These are phyloP conservation scores for Chaenocephalus aceratus DNA, from an alignment of 2,113 vertebrate species.

Conservation along the genomic window DNA sequence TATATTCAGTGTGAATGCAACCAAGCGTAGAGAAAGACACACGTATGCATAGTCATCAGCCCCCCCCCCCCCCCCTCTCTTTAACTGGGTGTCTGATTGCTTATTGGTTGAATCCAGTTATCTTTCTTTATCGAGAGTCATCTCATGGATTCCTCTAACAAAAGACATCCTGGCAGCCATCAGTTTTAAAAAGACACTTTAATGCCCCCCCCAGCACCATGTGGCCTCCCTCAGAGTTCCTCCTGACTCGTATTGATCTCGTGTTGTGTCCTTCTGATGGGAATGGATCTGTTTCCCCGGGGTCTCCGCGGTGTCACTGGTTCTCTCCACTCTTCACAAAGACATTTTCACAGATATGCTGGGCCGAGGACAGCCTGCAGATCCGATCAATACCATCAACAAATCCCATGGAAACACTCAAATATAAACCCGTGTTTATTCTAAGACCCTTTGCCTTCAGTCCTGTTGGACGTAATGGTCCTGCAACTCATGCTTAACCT, in stretches of 20 bases:
- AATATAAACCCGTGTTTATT: slow-evolving; percentile 4
- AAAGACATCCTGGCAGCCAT: slow-evolving; percentile 33
- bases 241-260: slow-evolving; percentile 82
- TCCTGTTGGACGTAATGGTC: neutral
- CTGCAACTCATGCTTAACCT: neutral
- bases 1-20: too few relatives aligned
- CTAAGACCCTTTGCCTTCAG: neutral
- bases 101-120: neutral
- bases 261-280: slow-evolving; percentile 80
- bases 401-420: neutral
- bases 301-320: slow-evolving; percentile 77
- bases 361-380: slow-evolving; percentile 19
- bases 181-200: slow-evolving; percentile 31
- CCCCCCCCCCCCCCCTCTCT: too few relatives aligned
- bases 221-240: slow-evolving; percentile 37
- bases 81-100: too few relatives aligned
- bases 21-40: too few relatives aligned
- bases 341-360: slow-evolving; percentile 68
- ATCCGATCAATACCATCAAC: slow-evolving; percentile 60
- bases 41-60: too few relatives aligned
- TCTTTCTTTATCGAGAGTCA: slow-evolving; percentile 1
- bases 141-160: neutral
- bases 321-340: slow-evolving; percentile 78
- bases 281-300: slow-evolving; percentile 85
- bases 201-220: slow-evolving; percentile 35